A percentile compares a stretch with the other conserved stretches of the same genome.
Conservation (phyloP, 1,140 invertebrate genomes). For the Eurytemora carolleeae region DNA sequence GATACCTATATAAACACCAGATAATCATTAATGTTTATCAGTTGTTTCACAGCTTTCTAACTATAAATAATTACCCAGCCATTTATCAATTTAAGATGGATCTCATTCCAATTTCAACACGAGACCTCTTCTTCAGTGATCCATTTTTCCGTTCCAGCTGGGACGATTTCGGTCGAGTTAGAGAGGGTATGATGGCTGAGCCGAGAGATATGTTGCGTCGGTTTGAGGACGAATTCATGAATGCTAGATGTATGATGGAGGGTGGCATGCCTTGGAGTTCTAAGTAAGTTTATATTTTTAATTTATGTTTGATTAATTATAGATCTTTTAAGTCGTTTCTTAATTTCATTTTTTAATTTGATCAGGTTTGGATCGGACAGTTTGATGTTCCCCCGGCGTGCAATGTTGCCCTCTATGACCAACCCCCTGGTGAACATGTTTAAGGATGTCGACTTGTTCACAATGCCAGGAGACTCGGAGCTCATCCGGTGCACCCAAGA, state of each 20-base stretch:
- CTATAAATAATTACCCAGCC: too few relatives aligned
- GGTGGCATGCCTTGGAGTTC: neutral
- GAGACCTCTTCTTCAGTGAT: slow-evolving; percentile 6
- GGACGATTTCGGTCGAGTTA: slow-evolving; percentile 5
- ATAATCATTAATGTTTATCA: too few relatives aligned
- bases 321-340: neutral
- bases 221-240: slow-evolving; percentile 1
- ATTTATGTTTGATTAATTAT: neutral
- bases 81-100: slow-evolving; percentile 4
- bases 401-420: slow-evolving; percentile 2
- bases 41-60: too few relatives aligned
- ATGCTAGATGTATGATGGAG: neutral
- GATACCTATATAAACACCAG: too few relatives aligned
- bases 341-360: neutral
- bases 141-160: slow-evolving; percentile 2
- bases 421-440: neutral
- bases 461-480: neutral
- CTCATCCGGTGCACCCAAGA: slow-evolving; percentile 4
- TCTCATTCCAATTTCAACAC: neutral
- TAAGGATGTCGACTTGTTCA: neutral
- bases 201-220: neutral
- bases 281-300: too few relatives aligned
- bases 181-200: neutral
- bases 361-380: neutral
- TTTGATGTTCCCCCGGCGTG: neutral